Evolutionary conservation across 2,113 vertebrate genomes (phyloP).

Genomic region (Euleptes europaea): DNA sequence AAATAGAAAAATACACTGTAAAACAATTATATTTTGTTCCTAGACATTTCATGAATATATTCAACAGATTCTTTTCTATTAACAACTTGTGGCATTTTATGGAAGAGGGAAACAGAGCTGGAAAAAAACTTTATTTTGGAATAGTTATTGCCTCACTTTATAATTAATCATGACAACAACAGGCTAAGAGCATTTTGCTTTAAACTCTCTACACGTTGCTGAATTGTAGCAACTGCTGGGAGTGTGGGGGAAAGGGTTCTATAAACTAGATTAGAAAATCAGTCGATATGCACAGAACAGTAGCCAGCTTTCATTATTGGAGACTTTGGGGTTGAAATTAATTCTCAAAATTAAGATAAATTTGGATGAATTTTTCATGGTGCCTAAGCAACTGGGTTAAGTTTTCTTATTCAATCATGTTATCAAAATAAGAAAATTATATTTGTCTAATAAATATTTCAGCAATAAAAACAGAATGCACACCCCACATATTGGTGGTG

Average conservation of each 20-base stretch:
- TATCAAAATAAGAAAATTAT: slow-evolving; percentile 14
- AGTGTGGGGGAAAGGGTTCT: neutral
- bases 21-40: slow-evolving; percentile 60
- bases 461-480: slow-evolving; percentile 20
- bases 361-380: neutral
- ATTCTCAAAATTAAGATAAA: slow-evolving; percentile 6
- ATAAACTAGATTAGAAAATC: slow-evolving; percentile 20
- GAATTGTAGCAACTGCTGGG: neutral
- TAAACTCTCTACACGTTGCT: slow-evolving; percentile 13
- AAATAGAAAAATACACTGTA: slow-evolving; percentile 75
- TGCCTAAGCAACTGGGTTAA: neutral
- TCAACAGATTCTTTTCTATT: slow-evolving; percentile 58
- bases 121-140: slow-evolving; percentile 23
- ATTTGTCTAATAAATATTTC: slow-evolving; percentile 68
- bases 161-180: slow-evolving; percentile 22
- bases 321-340: neutral
- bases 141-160: slow-evolving; percentile 27
- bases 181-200: slow-evolving; percentile 4
- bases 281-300: slow-evolving; percentile 6
- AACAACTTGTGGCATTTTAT: slow-evolving; percentile 51
- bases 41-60: slow-evolving; percentile 55
- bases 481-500: slow-evolving; percentile 18
- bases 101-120: slow-evolving; percentile 42
- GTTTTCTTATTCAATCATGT: slow-evolving; percentile 9
- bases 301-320: neutral